These are phyloP conservation scores for Schizopygopsis pylzovi DNA, from an alignment of 2,797 vertebrate genomes.

Conservation along the genomic window DNA sequence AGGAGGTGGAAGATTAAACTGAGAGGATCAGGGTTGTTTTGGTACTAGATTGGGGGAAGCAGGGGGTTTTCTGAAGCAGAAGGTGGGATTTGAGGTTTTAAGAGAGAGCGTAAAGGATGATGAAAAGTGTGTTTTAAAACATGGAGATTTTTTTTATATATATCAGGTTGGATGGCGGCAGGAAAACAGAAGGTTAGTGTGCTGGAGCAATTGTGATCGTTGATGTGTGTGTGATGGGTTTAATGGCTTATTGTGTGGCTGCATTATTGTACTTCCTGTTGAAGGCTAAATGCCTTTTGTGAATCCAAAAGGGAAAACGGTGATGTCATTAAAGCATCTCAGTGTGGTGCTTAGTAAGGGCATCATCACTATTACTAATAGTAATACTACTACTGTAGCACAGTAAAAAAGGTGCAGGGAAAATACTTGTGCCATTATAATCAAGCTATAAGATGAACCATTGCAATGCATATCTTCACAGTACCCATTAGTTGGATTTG, in stretches of 20 bases:
- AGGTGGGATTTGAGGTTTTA: neutral
- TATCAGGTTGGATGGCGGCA: neutral
- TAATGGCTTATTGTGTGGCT: slow-evolving; percentile 59
- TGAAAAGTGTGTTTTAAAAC: neutral
- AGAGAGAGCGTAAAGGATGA: neutral
- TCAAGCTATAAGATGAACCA: neutral
- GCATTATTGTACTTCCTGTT: slow-evolving; percentile 63
- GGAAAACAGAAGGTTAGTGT: slow-evolving; percentile 55
- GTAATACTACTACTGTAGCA: neutral
- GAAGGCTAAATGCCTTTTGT: slow-evolving; percentile 34
- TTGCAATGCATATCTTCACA: neutral
- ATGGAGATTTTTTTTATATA: neutral
- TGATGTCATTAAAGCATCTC: slow-evolving; percentile 30
- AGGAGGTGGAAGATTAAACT: slow-evolving; percentile 18
- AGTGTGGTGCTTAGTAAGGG: neutral
- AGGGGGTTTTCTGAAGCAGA: neutral
- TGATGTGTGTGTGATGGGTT: slow-evolving; percentile 53
- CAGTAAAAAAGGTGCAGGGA: neutral
- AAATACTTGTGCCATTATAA: neutral
- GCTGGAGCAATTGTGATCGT: slow-evolving; percentile 32
- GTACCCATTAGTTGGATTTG: neutral
- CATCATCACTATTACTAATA: neutral
- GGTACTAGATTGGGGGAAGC: neutral
- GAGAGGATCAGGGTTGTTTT: neutral
- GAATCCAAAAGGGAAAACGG: slow-evolving; percentile 34